Percentiles rank a stretch among this genome's conserved stretches.
These are phyloP conservation scores for Elysia crispata DNA, from an alignment of 2,888 invertebrate genomes.

Conservation along the genomic window DNA sequence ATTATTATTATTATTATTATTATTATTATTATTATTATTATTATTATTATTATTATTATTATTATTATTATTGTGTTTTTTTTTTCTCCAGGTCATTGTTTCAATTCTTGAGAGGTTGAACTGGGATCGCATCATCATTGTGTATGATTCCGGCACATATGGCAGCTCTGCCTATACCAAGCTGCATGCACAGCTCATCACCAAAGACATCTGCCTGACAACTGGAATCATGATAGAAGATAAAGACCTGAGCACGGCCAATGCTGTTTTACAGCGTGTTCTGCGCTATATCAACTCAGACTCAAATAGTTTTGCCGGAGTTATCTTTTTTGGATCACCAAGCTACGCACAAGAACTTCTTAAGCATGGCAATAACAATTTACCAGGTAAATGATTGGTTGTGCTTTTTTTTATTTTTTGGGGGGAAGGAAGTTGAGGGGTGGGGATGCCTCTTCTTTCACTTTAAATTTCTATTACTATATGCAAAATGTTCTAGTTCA, in stretches of 20 bases:
- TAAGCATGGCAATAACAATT: not conserved
- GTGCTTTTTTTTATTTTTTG: no score
- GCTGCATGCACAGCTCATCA: constrained; percentile 59
- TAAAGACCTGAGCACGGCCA: constrained; percentile 54
- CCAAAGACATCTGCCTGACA: constrained; percentile 67
- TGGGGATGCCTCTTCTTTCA: no score
- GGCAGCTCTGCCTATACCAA: constrained; percentile 60
- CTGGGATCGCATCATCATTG: constrained; percentile 77
- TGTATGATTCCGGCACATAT: constrained; percentile 73
- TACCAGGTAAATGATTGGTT: constrained; percentile 26
- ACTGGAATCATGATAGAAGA: constrained; percentile 59
- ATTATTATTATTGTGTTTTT: no score
- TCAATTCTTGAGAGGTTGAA: constrained; percentile 73
- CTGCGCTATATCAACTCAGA: constrained; percentile 43
- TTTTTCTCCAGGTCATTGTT: constrained; percentile 72
- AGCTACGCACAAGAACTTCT: constrained; percentile 36
- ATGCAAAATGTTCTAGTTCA: no score
- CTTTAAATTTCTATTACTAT: no score
- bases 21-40: constrained; percentile 1
- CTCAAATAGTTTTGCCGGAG: constrained; percentile 59
- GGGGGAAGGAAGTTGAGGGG: no score
- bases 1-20: not conserved
- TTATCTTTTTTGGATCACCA: constrained; percentile 64
- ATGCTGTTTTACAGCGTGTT: constrained; percentile 50
- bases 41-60: constrained; percentile 4